Evolutionary conservation across 2,888 invertebrate genomes (phyloP), one percentile per base, ranked within the genome.

Genomic region (Diogma glabrata): DNA sequence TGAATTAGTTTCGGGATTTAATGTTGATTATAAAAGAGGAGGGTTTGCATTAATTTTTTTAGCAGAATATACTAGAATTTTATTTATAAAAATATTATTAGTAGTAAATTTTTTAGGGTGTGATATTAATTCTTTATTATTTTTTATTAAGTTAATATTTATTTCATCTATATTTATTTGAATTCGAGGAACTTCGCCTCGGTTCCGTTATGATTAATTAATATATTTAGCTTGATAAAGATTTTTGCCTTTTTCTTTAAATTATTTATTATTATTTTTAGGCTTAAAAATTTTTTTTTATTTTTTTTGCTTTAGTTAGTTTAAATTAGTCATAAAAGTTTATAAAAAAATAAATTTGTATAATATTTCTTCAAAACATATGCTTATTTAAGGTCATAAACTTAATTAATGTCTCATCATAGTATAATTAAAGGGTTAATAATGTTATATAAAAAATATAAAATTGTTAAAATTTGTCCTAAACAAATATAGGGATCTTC

Each of bases 1-100:
- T 54, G 85, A 87, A 58, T 75, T 86, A 69, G 84, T 86, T 58
- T 84, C 82, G 2, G 84, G 85, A 0, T 86, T 84, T 82, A 85
- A 86, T 78, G 71, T 81, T 58, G 85, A 87, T 56, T 85, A 82
- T 75, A 77, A 79, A 72, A 77, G 78, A 60, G 78, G 79, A 0
- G 75, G 77, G 8, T 83, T 84, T 80, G 78, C 79, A 50, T 75
- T 83, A 69, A 79, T 82, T 77, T 83, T 82, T 79, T 74, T 82
- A 64, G 75, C 78, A 28, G 81, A 82, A 59, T 82, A 82, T 76
- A 70, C 76, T 0, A 80, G 74, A 67, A 81, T 81, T 76, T 74
- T 81, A 71, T 81, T 79, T 76, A 79, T 81, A 64, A 78, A 79
- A 45, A 70, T 78, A 64, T 63, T 79, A 60, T 75, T 76, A 75